Conservation (phyloP, 2,888 invertebrate genomes). For the Hylaea fasciaria region DNA sequence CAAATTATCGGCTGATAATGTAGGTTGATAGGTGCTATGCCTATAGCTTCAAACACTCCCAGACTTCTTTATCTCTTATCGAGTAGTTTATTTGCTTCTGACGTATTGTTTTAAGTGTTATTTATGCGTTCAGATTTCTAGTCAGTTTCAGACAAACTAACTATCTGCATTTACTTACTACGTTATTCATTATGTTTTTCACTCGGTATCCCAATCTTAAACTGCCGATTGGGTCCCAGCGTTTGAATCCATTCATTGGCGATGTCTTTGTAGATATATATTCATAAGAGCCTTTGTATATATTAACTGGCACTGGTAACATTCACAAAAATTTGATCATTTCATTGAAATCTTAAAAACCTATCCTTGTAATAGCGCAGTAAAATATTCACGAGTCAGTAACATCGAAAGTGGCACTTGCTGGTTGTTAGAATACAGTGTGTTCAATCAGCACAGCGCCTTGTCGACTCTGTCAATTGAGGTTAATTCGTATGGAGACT, state of each 20-base stretch:
- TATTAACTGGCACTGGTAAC: too few species aligned
- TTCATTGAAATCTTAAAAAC: background rate
- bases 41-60: constrained; percentile 43
- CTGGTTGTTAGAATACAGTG: constrained; percentile 63
- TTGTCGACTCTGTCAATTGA: constrained; percentile 81
- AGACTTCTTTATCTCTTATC: constrained; percentile 24
- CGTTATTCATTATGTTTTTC: too few species aligned
- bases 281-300: too few species aligned
- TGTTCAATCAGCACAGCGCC: constrained; percentile 83
- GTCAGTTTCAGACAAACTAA: background rate
- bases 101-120: constrained; percentile 10
- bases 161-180: too few species aligned
- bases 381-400: constrained; percentile 62
- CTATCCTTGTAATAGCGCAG: constrained; percentile 24
- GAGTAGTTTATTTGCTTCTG: background rate
- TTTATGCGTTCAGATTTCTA: constrained; percentile 23
- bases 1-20: constrained; percentile 37
- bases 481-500: constrained; percentile 83
- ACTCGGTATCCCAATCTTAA: too few species aligned
- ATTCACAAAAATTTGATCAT: background rate
- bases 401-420: constrained; percentile 61
- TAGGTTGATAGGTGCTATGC: background rate
- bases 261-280: too few species aligned
- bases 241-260: too few species aligned
- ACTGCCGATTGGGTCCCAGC: too few species aligned